These are phyloP conservation scores for Plecturocebus donacophilus DNA, from an alignment of 2,113 vertebrate species.

Conservation along the genomic window DNA sequence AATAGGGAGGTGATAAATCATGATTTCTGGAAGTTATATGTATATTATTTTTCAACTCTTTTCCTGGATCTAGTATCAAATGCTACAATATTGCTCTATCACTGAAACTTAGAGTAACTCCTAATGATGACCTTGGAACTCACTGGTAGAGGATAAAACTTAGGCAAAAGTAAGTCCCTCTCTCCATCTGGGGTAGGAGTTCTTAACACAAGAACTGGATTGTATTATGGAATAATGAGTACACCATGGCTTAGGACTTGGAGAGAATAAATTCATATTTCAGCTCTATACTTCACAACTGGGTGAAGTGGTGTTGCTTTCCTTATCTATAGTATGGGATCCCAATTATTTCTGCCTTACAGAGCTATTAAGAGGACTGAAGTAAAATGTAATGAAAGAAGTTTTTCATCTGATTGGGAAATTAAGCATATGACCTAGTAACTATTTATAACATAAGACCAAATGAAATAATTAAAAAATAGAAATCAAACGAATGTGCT, in stretches of 20 bases:
- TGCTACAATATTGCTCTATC: not conserved
- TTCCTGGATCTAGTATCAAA: not conserved
- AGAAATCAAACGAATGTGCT: constrained; percentile 2
- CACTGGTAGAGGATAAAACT: not conserved
- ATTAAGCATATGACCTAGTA: not conserved
- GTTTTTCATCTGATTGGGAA: not conserved
- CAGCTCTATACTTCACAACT: not conserved
- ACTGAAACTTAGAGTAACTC: not conserved
- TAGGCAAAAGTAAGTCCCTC: not conserved
- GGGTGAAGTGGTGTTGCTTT: not conserved
- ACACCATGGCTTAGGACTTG: not conserved
- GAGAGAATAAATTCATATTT: not conserved
- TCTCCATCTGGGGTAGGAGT: not conserved
- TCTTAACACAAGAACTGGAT: not conserved
- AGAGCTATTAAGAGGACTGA: not conserved
- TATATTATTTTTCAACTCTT: not conserved
- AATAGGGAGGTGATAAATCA: not conserved
- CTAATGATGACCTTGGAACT: not conserved
- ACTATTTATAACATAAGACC: not conserved
- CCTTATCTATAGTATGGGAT: not conserved
- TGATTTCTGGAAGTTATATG: not conserved
- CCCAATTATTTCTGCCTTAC: not conserved
- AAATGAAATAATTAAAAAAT: constrained; percentile 2
- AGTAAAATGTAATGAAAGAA: constrained; percentile 15
- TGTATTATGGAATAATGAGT: not conserved